Evolutionary conservation across 2,888 invertebrate species (phyloP).

Genomic region (Idaea dimidiata): DNA sequence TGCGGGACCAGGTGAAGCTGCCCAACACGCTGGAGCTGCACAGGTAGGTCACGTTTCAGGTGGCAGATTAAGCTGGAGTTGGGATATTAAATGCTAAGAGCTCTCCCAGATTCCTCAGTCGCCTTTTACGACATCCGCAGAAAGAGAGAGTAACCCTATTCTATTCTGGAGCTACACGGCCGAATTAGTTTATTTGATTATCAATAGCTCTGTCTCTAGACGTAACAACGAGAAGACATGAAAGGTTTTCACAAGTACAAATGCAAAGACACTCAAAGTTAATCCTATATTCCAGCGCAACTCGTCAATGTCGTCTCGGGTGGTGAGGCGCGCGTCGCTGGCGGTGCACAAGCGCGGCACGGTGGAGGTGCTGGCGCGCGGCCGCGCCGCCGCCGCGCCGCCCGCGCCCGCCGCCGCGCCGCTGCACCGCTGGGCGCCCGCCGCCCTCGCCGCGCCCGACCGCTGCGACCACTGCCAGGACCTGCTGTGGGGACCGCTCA

Average conservation of each 20-base stretch:
- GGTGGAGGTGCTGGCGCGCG: slow-evolving; percentile 92
- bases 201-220: no score
- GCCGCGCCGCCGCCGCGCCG: slow-evolving; percentile 90
- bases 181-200: no score
- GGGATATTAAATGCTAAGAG: no score
- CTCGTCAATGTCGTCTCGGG: slow-evolving; percentile 91
- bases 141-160: no score
- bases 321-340: slow-evolving; percentile 92
- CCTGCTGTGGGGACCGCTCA: slow-evolving; percentile 95
- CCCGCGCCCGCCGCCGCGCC: slow-evolving; percentile 88
- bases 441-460: slow-evolving; percentile 86
- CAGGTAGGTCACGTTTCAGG: slow-evolving; percentile 74
- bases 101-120: no score
- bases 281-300: slow-evolving; percentile 81
- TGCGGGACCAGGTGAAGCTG: slow-evolving; percentile 95
- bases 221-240: no score
- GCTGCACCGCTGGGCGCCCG: slow-evolving; percentile 46
- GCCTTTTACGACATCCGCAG: no score
- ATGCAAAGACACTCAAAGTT: no score
- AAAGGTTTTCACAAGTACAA: no score
- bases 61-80: no score
- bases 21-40: slow-evolving; percentile 89
- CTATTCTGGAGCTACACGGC: no score
- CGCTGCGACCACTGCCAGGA: slow-evolving; percentile 94
- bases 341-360: slow-evolving; percentile 94